These are phyloP conservation scores for Ameiurus melas DNA, from an alignment of 2,113 vertebrate species.

Conservation along the genomic window DNA sequence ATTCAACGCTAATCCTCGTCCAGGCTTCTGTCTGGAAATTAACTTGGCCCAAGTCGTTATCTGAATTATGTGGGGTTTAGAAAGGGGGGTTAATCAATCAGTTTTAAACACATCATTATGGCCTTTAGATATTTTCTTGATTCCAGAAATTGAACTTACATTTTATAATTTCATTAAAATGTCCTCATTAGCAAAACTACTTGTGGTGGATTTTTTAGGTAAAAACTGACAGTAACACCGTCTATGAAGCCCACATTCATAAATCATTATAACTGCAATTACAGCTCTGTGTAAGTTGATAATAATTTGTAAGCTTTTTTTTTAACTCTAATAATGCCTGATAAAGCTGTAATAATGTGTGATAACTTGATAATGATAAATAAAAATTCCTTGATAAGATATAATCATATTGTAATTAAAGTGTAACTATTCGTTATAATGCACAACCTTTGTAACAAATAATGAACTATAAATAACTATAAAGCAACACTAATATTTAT, in stretches of 20 bases:
- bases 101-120: not conserved
- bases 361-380: not conserved
- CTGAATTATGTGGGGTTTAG: not conserved
- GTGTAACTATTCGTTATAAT: not conserved
- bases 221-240: not conserved
- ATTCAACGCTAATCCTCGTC: not conserved
- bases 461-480: not conserved
- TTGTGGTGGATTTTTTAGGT: not conserved
- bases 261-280: not conserved
- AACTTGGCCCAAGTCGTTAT: not conserved
- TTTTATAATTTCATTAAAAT: not conserved
- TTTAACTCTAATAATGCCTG: not conserved
- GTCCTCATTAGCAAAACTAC: not conserved
- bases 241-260: not conserved
- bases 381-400: not conserved
- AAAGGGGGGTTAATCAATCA: not conserved
- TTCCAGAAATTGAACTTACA: not conserved
- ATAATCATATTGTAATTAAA: too few relatives aligned
- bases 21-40: slow-evolving; percentile 5
- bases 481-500: not conserved
- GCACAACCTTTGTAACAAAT: not conserved
- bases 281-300: not conserved
- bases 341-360: not conserved
- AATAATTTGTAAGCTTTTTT: not conserved
- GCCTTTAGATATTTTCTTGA: not conserved